Conservation (phyloP, 2,113 vertebrate species). For the Sorex araneus region DNA sequence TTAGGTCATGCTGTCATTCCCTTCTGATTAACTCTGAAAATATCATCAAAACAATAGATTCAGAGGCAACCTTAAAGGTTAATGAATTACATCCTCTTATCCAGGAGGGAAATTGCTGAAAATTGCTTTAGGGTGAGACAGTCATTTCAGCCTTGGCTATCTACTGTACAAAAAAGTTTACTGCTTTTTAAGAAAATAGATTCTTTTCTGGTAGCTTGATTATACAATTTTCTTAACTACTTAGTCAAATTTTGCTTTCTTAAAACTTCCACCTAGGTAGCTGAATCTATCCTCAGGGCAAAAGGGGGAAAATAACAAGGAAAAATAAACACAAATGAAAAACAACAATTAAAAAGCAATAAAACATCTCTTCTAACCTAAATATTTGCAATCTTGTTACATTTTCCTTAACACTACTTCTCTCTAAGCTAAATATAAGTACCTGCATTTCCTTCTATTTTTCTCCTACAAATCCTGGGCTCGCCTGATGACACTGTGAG, state of each 20-base stretch:
- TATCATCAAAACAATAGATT: slow-evolving; percentile 76
- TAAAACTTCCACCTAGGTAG: slow-evolving; percentile 17
- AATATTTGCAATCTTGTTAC: neutral
- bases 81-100: slow-evolving; percentile 78
- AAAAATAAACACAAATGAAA: neutral
- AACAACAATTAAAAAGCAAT: neutral
- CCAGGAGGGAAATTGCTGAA: slow-evolving; percentile 67
- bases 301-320: slow-evolving; percentile 27
- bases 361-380: slow-evolving; percentile 12
- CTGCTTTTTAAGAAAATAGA: slow-evolving; percentile 43
- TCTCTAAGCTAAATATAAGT: slow-evolving; percentile 34
- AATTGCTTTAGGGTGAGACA: slow-evolving; percentile 23
- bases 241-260: slow-evolving; percentile 59
- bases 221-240: slow-evolving; percentile 57
- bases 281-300: slow-evolving; percentile 2
- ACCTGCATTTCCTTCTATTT: neutral
- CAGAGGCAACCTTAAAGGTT: slow-evolving; percentile 78
- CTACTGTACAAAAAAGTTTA: slow-evolving; percentile 20
- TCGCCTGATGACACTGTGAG: slow-evolving; percentile 22
- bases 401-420: neutral
- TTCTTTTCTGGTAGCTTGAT: slow-evolving; percentile 48
- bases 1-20: slow-evolving; percentile 73
- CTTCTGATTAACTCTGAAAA: slow-evolving; percentile 77
- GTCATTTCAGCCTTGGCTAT: slow-evolving; percentile 62
- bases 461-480: neutral